These are phyloP conservation scores for Imbricaverruca yamaguchii DNA, from an alignment of 2,888 invertebrate genomes.

Conservation along the genomic window DNA sequence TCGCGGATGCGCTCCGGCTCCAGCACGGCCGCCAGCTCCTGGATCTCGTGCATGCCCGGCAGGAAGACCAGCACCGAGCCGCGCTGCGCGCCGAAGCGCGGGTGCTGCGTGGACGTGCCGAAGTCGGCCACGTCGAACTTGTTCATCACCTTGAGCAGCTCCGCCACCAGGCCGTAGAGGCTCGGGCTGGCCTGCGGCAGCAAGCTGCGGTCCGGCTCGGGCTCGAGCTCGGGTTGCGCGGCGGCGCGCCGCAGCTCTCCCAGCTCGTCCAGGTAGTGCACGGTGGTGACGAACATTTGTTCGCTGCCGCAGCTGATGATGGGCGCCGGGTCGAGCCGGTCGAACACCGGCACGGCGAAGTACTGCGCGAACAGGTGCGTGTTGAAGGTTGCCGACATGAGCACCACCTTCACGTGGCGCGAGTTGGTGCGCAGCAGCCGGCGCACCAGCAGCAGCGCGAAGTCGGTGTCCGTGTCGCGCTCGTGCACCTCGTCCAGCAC, in stretches of 20 bases:
- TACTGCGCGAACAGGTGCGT: slow-evolving; percentile 62
- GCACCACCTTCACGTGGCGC: slow-evolving; percentile 58
- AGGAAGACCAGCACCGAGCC: slow-evolving; percentile 78
- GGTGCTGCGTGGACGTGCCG: slow-evolving; percentile 12
- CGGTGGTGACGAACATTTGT: slow-evolving; percentile 23
- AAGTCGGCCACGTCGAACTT: slow-evolving; percentile 36
- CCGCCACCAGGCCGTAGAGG: slow-evolving; percentile 30
- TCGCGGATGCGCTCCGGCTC: neutral
- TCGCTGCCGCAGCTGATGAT: slow-evolving; percentile 44
- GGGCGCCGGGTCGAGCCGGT: slow-evolving; percentile 47
- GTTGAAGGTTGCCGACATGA: slow-evolving; percentile 93
- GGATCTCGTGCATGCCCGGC: slow-evolving; percentile 77
- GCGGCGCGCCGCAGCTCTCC: slow-evolving; percentile 21
- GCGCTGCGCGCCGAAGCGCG: slow-evolving; percentile 34
- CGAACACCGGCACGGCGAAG: slow-evolving; percentile 47
- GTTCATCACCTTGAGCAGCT: slow-evolving; percentile 12
- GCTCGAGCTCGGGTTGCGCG: neutral
- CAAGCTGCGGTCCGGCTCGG: neutral
- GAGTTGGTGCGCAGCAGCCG: slow-evolving; percentile 64
- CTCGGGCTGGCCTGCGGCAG: neutral
- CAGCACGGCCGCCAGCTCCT: slow-evolving; percentile 30
- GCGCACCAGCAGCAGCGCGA: slow-evolving; percentile 71
- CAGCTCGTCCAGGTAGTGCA: slow-evolving; percentile 33
- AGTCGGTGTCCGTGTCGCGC: slow-evolving; percentile 85
- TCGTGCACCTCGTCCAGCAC: slow-evolving; percentile 93